Conservation (phyloP, 2,888 invertebrate species). For the Lasioglossum figueresi region DNA sequence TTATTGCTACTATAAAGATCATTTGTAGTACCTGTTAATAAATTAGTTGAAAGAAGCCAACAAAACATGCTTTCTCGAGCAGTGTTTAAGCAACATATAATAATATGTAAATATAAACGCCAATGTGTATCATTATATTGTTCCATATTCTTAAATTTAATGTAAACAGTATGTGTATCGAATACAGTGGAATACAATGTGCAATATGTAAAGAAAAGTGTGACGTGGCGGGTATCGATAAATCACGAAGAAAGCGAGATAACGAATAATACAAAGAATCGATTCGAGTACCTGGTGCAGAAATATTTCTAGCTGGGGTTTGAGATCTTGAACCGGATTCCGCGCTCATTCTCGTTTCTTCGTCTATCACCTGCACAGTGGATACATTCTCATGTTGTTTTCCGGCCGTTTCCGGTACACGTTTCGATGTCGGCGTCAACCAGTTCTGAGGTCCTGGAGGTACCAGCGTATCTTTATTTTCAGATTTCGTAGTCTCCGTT, state of each 20-base stretch:
- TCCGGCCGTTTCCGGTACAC: conserved; percentile 65
- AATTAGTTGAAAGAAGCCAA: conserved; percentile 16
- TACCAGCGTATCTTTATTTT: conserved; percentile 65
- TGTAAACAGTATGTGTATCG: background rate
- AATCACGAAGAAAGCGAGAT: background rate
- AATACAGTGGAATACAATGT: background rate
- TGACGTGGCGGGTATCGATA: background rate
- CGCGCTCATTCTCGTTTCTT: conserved; percentile 86
- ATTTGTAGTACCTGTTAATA: background rate
- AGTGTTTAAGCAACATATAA: background rate
- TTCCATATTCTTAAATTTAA: conserved; percentile 4
- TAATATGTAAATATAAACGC: conserved; percentile 16
- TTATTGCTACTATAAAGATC: conserved; percentile 4
- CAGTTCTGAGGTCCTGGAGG: conserved; percentile 78
- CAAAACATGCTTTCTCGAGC: background rate
- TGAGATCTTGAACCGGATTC: conserved; percentile 82
- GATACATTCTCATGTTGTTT: conserved; percentile 76
- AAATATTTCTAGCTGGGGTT: conserved; percentile 81
- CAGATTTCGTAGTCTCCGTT: conserved; percentile 60
- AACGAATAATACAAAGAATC: conserved; percentile 1
- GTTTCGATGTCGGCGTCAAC: conserved; percentile 79
- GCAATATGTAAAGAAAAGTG: background rate
- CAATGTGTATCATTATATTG: background rate
- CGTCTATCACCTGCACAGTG: conserved; percentile 84
- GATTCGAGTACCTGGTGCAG: conserved; percentile 75